Base-by-base conservation (phyloP, 2,797 vertebrate genomes). In the Synanceia verrucosa region DNA sequence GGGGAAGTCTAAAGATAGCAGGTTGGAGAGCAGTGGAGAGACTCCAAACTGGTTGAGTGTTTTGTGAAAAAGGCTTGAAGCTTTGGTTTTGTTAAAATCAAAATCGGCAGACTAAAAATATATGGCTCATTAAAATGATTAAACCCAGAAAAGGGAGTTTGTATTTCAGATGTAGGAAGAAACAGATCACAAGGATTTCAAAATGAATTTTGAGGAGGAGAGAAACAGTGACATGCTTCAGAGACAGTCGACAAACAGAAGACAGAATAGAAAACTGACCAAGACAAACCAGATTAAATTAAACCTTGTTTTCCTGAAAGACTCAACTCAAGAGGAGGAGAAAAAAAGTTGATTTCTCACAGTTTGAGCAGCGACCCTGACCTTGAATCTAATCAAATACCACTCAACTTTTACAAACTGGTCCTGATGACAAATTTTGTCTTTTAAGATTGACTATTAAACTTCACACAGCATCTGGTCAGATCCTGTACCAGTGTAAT, bases 1-100 rank as follows among this genome's bases (percentile, higher is more conserved):
- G 29, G 73, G 82, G 79, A 70, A 48, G 64, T 79, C 83, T 82
- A 78, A 81, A 80, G 72, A 87, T 81, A 84, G 79, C 71, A 79
- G 79, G 69, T 62, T 61, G 55, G 48, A 85, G 75, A 73, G 79
- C 37, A 72, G 75, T 23, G 48, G 50, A 75, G 50, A 61, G 64
- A 67, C 57, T 52, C 60, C 29, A 61, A 69, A 79, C 77, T 61
- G 34, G 60, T 60, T 21, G 64, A 85, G 84, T 61, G 68, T 55
- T 76, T 65, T 68, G 4, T n/a, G n/a, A n/a, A n/a, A n/a, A 69
- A 72, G 13, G 51, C 41, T 43, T 13, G 9, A 59, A 60, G 21
- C 37, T 44, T 56, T 8, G 18, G 23, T 56, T 67, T 52, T 65
- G 37, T 28, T 37, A 8, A 70, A 69, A 36, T 59, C n/a, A 43